phyloP scores from a whole-genome alignment of 2,797 vertebrate species.

The Rhynchotus rufescens region DNA sequence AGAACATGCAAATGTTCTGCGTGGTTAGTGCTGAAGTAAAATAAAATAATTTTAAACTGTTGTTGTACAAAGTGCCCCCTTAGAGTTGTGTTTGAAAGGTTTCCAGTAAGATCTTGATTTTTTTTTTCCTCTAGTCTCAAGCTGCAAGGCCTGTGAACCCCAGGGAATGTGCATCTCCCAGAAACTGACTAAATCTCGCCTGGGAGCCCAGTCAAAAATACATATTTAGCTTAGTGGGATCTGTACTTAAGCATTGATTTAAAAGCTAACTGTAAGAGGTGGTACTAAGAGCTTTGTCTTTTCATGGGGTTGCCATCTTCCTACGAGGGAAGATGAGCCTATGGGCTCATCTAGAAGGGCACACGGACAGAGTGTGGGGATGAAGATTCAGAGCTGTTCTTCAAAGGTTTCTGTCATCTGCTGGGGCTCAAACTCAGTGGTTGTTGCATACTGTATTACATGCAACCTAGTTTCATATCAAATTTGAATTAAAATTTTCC shows the following conservation, averaged over 20 bases:
- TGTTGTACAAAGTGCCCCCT: not conserved
- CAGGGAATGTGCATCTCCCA: not conserved
- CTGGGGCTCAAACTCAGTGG: not conserved
- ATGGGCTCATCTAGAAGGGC: not conserved
- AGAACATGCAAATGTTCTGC: not conserved
- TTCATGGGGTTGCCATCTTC: not conserved
- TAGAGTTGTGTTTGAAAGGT: not conserved
- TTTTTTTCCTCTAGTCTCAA: not conserved
- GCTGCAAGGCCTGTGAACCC: not conserved
- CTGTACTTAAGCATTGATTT: not conserved
- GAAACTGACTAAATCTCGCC: not conserved
- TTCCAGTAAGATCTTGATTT: slow-evolving; percentile 1
- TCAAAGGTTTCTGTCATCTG: not conserved
- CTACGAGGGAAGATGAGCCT: not conserved
- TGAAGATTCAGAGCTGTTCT: not conserved
- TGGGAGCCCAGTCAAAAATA: not conserved
- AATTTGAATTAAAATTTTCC: not conserved
- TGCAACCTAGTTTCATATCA: not conserved
- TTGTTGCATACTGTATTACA: not conserved
- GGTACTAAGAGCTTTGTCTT: not conserved
- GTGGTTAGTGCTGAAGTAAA: slow-evolving; percentile 42
- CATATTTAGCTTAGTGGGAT: not conserved
- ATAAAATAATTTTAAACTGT: slow-evolving; percentile 17
- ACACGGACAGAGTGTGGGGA: not conserved
- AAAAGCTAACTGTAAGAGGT: not conserved